Base-by-base conservation (phyloP, 2,888 invertebrate species). In the Pristionchus fissidentatus region DNA sequence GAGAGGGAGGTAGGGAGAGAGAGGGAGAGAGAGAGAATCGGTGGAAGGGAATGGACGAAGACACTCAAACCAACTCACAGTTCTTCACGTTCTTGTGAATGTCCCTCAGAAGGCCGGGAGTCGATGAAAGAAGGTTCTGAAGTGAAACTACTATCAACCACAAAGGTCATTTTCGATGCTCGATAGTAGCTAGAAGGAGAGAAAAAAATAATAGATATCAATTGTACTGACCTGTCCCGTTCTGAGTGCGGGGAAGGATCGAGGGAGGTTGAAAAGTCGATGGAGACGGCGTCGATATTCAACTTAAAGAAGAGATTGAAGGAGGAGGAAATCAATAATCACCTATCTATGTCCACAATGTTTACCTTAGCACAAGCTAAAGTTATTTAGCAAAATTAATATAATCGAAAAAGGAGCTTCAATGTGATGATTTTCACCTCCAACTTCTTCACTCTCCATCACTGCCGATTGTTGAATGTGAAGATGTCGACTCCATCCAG, bases 381-480 rank as follows among this genome's bases (percentile, higher is more conserved):
- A 32, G 22, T 22, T 29, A 46, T 46, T 15, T 10, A 7, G 15
- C 46, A 15, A 46, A 46, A 46, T 46, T 10, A 7, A 46, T 19
- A 10, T 49, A 13, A 13, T 49, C 49, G 19, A 49, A 13, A 19
- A 49, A 7, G 22, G 15, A 22, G 41, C 41, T 73, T 1, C 10
- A n/a, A 73, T 41, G 5, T 43, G 1, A 41, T 7, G 0, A 22
- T 7, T n/a, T 19, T 41, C 15, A 81, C 80, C 62, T 46, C 46
- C 60, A 3, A 62, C 80, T 43, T 60, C 80, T 60, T 88, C 88
- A 57, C 85, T 87, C 41, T 88, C 87, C 19, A 85, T 77, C 85
- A 85, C 85, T n/a, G 85, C 79, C 22, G 89, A 88, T 26, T 86
- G 35, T 79, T 88, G 88, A 19, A 89, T 84, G 75, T 87, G 87